Percentiles rank a stretch among this genome's conserved stretches.
Conservation (phyloP, 2,113 vertebrate genomes). For the Ciconia boyciana region DNA sequence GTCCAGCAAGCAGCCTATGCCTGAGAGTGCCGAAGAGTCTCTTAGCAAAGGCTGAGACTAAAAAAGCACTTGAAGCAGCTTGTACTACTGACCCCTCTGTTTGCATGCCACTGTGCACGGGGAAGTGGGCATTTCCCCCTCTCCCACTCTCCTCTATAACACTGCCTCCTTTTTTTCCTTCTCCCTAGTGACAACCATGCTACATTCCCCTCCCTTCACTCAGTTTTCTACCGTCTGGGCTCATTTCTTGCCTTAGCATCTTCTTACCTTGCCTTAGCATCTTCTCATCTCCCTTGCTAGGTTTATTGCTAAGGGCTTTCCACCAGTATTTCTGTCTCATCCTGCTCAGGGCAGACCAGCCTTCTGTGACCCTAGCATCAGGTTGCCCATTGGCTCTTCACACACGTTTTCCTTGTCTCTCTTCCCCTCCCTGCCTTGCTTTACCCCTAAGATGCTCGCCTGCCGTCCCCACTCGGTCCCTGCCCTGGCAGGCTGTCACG, state of each 20-base stretch:
- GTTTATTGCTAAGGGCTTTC: background rate
- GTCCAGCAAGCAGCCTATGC: conserved; percentile 57
- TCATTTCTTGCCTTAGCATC: background rate
- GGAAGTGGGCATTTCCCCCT: background rate
- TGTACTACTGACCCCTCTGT: background rate
- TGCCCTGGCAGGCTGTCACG: background rate
- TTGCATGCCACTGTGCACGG: fast-evolving
- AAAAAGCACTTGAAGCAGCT: conserved; percentile 51
- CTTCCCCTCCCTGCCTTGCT: background rate
- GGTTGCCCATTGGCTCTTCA: background rate
- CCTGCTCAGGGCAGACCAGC: background rate
- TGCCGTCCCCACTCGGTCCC: background rate
- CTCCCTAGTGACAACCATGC: background rate
- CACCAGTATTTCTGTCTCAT: background rate
- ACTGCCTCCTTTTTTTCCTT: background rate
- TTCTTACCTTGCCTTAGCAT: background rate
- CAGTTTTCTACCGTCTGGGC: background rate
- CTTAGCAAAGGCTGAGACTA: conserved; percentile 28
- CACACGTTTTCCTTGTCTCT: fast-evolving
- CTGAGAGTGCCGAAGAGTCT: conserved; percentile 36
- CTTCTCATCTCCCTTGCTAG: background rate
- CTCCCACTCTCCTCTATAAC: background rate
- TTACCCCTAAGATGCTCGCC: background rate
- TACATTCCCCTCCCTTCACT: background rate
- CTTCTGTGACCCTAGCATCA: fast-evolving